Conservation (phyloP, 2,113 vertebrate genomes). For the Panthera tigris region DNA sequence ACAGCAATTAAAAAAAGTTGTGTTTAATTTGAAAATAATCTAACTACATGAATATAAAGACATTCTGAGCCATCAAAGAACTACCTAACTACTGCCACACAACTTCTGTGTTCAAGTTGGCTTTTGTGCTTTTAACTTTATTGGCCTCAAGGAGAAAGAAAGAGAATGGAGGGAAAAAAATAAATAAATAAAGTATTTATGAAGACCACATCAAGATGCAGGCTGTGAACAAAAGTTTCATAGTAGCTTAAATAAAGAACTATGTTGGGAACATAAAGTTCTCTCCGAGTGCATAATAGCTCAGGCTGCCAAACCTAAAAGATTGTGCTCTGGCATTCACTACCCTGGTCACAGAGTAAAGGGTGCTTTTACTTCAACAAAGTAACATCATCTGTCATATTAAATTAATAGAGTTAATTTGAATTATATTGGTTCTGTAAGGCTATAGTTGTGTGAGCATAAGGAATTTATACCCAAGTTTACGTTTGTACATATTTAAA, state of each 20-base stretch:
- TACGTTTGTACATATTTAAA: not conserved
- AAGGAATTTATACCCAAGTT: not conserved
- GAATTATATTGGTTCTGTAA: slow-evolving; percentile 36
- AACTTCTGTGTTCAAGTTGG: not conserved
- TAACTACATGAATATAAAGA: not conserved
- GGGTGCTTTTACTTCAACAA: slow-evolving; percentile 21
- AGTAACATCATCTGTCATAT: slow-evolving; percentile 18
- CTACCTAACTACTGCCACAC: not conserved
- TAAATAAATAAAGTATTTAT: not conserved
- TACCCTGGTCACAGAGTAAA: not conserved
- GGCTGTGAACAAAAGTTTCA: not conserved
- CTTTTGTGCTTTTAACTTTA: not conserved
- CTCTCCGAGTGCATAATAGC: not conserved
- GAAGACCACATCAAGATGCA: not conserved
- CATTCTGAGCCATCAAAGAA: not conserved
- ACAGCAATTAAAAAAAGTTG: not conserved
- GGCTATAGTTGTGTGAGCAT: slow-evolving; percentile 2
- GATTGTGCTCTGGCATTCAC: not conserved
- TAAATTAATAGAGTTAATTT: slow-evolving; percentile 18
- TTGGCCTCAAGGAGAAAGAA: slow-evolving; percentile 20
- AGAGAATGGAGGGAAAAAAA: not conserved
- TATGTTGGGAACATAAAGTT: not conserved
- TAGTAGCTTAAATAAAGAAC: slow-evolving; percentile 5
- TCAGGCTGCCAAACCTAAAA: slow-evolving; percentile 26
- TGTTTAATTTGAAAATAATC: not conserved